These are phyloP conservation scores for Alloscopus bannaensis DNA, from an alignment of 2,888 invertebrate species.

Conservation along the genomic window DNA sequence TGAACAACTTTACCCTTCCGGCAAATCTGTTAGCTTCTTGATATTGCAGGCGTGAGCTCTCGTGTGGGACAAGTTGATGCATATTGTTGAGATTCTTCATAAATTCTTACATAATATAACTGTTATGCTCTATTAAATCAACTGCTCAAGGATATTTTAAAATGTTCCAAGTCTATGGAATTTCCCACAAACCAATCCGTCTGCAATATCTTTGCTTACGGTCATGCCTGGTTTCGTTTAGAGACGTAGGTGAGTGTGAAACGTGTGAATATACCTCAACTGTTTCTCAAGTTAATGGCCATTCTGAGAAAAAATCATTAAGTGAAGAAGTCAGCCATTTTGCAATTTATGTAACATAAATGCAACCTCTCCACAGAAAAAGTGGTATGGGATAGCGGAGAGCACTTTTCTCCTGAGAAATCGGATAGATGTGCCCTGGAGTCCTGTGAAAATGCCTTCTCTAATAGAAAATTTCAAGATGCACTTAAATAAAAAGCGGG, in stretches of 20 bases:
- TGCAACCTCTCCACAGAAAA: slow-evolving; percentile 26
- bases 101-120: slow-evolving; percentile 17
- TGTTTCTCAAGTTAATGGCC: slow-evolving; percentile 18
- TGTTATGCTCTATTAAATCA: slow-evolving; percentile 34
- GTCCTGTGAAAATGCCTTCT: neutral
- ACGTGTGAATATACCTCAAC: no score
- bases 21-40: neutral
- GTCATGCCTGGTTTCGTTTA: no score
- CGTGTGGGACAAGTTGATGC: no score
- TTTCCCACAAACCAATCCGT: no score
- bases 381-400: slow-evolving; percentile 10
- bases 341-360: slow-evolving; percentile 43
- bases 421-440: neutral
- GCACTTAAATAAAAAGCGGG: neutral
- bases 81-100: no score
- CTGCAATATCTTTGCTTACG: no score
- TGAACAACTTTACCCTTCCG: neutral
- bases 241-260: neutral
- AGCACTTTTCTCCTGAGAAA: slow-evolving; percentile 25
- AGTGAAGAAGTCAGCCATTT: slow-evolving; percentile 41
- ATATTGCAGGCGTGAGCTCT: no score
- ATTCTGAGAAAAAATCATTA: slow-evolving; percentile 40
- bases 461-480: slow-evolving; percentile 4
- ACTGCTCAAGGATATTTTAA: slow-evolving; percentile 2
- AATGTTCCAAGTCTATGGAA: no score